A percentile compares a stretch with the other conserved stretches of the same genome.
Evolutionary conservation across 37 sponge, comb jelly and placozoan species (phyloP).

Genomic region (Ianthella basta): DNA sequence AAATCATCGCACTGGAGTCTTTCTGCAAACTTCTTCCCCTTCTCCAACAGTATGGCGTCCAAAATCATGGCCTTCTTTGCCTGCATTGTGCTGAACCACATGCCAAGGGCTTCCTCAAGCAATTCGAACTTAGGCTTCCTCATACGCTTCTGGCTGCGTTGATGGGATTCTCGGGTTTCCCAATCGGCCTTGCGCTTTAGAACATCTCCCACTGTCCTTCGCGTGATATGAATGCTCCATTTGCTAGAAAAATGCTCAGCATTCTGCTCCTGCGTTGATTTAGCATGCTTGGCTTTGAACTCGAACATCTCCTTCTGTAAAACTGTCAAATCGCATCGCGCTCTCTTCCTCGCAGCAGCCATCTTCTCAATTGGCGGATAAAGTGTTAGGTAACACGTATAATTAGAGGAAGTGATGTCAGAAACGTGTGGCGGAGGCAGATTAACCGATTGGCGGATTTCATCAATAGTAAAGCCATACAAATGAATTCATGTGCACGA

Average conservation of each 20-base stretch:
- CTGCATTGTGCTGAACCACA: constrained; percentile 22
- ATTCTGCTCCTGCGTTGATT: constrained; percentile 13
- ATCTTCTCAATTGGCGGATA: constrained; percentile 19
- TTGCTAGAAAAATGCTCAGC: constrained; percentile 1
- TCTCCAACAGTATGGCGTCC: constrained; percentile 1
- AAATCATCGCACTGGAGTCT: constrained; percentile 1
- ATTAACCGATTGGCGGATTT: background rate
- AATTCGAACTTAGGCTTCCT: constrained; percentile 22
- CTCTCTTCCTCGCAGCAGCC: background rate
- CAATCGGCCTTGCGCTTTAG: constrained; percentile 17
- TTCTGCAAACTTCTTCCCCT: constrained; percentile 1
- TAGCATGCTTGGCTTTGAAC: background rate
- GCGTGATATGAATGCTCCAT: constrained; percentile 2
- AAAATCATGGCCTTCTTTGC: constrained; percentile 15
- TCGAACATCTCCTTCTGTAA: background rate
- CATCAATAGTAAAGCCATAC: too few relatives aligned
- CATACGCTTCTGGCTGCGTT: background rate
- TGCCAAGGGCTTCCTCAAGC: constrained; percentile 1
- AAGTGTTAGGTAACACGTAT: constrained; percentile 19
- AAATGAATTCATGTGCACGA: too few relatives aligned
- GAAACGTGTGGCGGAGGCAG: constrained; percentile 7
- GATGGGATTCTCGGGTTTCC: background rate
- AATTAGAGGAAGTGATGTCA: constrained; percentile 19
- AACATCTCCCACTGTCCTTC: constrained; percentile 14
- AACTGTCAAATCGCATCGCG: constrained; percentile 3